phyloP scores from a whole-genome alignment of 2,888 invertebrate genomes.

The Periphyllus acericola region DNA sequence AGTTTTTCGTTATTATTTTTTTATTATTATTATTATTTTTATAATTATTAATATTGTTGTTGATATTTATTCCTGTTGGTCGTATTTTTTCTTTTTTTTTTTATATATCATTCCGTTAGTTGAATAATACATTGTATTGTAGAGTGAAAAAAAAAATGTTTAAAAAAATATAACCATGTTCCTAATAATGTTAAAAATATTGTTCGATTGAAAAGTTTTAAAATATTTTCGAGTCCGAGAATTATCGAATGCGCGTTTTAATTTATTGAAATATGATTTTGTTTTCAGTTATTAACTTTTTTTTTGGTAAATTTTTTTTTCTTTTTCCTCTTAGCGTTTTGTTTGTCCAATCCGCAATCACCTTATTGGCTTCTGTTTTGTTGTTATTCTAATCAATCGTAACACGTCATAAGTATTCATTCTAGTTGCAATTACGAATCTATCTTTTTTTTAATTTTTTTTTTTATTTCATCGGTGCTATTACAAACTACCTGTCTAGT shows the following conservation, averaged over 20 bases:
- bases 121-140: background rate
- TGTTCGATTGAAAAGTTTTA: background rate
- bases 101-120: background rate
- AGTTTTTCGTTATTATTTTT: background rate
- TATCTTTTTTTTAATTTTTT: background rate
- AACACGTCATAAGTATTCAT: background rate
- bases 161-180: background rate
- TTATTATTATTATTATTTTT: background rate
- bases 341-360: too few relatives aligned
- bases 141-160: background rate
- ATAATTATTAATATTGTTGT: slow-evolving; percentile 17
- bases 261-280: background rate
- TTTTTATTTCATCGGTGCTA: slow-evolving; percentile 13
- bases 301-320: background rate
- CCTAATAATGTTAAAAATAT: slow-evolving; percentile 31
- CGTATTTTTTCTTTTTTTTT: background rate
- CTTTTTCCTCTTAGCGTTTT: background rate
- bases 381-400: background rate
- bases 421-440: background rate
- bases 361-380: background rate
- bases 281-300: slow-evolving; percentile 11
- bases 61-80: background rate
- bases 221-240: slow-evolving; percentile 1
- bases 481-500: background rate
- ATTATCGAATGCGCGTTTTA: background rate